Conservation (phyloP, 2,113 vertebrate genomes). For the Gobio gobio region DNA sequence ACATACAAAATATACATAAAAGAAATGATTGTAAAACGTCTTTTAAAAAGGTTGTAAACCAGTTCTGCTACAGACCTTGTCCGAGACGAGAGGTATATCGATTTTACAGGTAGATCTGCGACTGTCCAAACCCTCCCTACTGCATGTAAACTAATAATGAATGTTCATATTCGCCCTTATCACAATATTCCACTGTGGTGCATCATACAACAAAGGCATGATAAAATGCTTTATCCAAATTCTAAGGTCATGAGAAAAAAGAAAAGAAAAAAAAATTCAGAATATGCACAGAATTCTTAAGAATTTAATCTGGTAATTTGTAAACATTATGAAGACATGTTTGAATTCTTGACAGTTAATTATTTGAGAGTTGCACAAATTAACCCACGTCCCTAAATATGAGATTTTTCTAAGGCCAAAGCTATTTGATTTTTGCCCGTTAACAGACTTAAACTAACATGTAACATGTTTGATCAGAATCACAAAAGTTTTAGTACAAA, state of each 20-base stretch:
- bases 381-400: neutral
- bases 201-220: slow-evolving; percentile 8
- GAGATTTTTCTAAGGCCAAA: neutral
- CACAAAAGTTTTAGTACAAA: neutral
- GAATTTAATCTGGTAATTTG: neutral
- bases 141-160: slow-evolving; percentile 57
- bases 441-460: neutral
- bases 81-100: slow-evolving; percentile 94
- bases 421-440: neutral
- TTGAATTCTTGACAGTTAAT: neutral
- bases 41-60: slow-evolving; percentile 84
- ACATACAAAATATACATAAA: slow-evolving; percentile 84
- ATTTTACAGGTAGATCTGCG: slow-evolving; percentile 97
- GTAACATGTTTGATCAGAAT: neutral
- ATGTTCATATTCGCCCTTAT: slow-evolving; percentile 17
- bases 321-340: neutral
- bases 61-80: slow-evolving; percentile 84
- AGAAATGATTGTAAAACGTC: slow-evolving; percentile 83
- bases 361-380: neutral
- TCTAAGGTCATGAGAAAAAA: neutral
- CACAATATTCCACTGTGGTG: slow-evolving; percentile 1
- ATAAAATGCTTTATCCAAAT: neutral
- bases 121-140: slow-evolving; percentile 85
- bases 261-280: neutral
- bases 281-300: slow-evolving; percentile 9